Evolutionary conservation across 2,888 invertebrate species (phyloP).

Genomic region (Plemyria rubiginata): DNA sequence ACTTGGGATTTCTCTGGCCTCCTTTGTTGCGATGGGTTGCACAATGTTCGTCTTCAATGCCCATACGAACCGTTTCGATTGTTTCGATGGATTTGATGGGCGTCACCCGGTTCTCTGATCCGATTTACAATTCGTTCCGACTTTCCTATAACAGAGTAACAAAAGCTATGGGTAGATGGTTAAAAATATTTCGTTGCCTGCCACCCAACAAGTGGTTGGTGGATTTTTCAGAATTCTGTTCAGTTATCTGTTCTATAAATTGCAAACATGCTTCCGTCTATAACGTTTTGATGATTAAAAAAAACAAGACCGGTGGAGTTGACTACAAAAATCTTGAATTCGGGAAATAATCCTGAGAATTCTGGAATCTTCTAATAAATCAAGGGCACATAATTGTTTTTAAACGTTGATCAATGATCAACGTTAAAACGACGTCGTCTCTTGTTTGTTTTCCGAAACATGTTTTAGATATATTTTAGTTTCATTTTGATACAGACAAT

Average conservation of each 20-base stretch:
- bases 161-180: conserved; percentile 48
- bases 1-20: conserved; percentile 74
- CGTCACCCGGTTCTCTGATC: conserved; percentile 72
- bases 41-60: conserved; percentile 73
- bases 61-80: conserved; percentile 67
- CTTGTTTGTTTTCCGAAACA: not conserved
- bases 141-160: conserved; percentile 69
- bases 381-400: too few relatives aligned
- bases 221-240: conserved; percentile 7
- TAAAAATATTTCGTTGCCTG: conserved; percentile 47
- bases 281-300: not conserved
- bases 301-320: not conserved
- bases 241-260: not conserved
- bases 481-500: not conserved
- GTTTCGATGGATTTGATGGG: conserved; percentile 75
- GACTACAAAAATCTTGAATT: not conserved
- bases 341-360: too few relatives aligned
- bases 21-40: conserved; percentile 76
- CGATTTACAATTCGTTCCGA: conserved; percentile 80
- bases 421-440: too few relatives aligned
- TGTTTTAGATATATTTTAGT: not conserved
- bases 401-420: too few relatives aligned
- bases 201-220: conserved; percentile 58
- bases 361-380: too few relatives aligned
- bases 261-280: not conserved